Percentiles rank a stretch among this genome's conserved stretches.
Evolutionary conservation across 1,140 invertebrate genomes (phyloP).

Genomic region (Oscheius sp.): DNA sequence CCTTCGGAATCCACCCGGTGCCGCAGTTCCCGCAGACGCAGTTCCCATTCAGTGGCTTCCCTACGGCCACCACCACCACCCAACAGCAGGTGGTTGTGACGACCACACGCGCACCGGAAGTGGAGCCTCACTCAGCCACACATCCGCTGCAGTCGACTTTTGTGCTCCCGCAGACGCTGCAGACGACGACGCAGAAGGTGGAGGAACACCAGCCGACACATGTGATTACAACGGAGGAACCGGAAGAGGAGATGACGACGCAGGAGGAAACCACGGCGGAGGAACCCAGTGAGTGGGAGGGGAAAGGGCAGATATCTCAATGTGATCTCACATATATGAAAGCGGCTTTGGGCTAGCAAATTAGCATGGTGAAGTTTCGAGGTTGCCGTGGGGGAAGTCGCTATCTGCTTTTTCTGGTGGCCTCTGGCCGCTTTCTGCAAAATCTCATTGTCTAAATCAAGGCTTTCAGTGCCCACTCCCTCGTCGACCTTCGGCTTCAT

Average conservation of each 20-base stretch:
- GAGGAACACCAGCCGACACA: conserved; percentile 2
- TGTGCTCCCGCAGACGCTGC: conserved; percentile 25
- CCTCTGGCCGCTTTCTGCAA: too few relatives aligned
- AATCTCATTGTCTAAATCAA: too few relatives aligned
- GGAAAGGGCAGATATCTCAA: too few relatives aligned
- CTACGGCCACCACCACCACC: conserved; percentile 5
- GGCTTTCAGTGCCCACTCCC: not conserved
- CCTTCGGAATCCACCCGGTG: not conserved
- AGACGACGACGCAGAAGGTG: conserved; percentile 2
- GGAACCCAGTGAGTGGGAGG: too few relatives aligned
- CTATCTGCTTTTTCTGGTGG: too few relatives aligned
- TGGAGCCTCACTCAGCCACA: not conserved
- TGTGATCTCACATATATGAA: too few relatives aligned
- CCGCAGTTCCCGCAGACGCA: not conserved
- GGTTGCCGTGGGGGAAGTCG: too few relatives aligned
- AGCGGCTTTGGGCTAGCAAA: too few relatives aligned
- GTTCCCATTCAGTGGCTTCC: conserved; percentile 7
- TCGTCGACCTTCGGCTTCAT: not conserved
- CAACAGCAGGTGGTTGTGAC: not conserved
- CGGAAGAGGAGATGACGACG: conserved; percentile 13
- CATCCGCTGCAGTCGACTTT: not conserved
- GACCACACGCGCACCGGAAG: conserved; percentile 3
- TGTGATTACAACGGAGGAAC: conserved; percentile 5
- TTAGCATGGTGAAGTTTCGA: too few relatives aligned
- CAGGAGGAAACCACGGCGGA: conserved; percentile 8